Evolutionary conservation across 1,140 invertebrate species (phyloP).

Genomic region (Laupala kohalensis): DNA sequence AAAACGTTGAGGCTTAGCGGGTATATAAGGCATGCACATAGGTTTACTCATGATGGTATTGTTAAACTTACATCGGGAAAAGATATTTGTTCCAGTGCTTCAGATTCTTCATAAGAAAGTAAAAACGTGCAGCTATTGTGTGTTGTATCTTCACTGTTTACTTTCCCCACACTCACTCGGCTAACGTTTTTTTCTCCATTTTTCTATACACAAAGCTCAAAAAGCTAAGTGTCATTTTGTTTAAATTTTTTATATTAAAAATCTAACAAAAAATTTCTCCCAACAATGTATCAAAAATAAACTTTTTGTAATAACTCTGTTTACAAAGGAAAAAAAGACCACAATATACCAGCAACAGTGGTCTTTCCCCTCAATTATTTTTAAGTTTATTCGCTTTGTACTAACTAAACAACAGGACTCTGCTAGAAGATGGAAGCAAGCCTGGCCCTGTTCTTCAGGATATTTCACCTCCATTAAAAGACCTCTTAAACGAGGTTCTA

Average conservation of each 20-base stretch:
- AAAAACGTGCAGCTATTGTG: constrained; percentile 12
- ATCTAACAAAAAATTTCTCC: constrained; percentile 31
- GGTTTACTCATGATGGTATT: constrained; percentile 9
- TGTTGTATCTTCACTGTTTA: not conserved
- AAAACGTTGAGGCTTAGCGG: constrained; percentile 15
- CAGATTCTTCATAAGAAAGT: not conserved
- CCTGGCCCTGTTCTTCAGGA: constrained; percentile 8
- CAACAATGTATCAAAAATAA: constrained; percentile 41
- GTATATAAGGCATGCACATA: constrained; percentile 10
- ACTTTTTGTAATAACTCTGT: constrained; percentile 29
- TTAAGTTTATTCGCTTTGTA: constrained; percentile 24
- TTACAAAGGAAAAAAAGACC: constrained; percentile 26
- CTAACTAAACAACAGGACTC: constrained; percentile 25
- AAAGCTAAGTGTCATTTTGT: constrained; percentile 16
- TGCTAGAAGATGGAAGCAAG: constrained; percentile 6
- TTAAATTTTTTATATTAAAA: constrained; percentile 21
- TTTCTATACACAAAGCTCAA: constrained; percentile 15
- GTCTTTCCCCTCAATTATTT: constrained; percentile 23
- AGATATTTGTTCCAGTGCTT: constrained; percentile 1
- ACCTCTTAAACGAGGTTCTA: constrained; percentile 12
- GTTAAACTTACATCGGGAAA: not conserved
- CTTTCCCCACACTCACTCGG: constrained; percentile 11
- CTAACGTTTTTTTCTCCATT: constrained; percentile 16
- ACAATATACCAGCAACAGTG: constrained; percentile 26
- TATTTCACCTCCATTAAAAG: constrained; percentile 13